Conservation (phyloP, 2,113 vertebrate genomes). For the Sphyrna mokarran region DNA sequence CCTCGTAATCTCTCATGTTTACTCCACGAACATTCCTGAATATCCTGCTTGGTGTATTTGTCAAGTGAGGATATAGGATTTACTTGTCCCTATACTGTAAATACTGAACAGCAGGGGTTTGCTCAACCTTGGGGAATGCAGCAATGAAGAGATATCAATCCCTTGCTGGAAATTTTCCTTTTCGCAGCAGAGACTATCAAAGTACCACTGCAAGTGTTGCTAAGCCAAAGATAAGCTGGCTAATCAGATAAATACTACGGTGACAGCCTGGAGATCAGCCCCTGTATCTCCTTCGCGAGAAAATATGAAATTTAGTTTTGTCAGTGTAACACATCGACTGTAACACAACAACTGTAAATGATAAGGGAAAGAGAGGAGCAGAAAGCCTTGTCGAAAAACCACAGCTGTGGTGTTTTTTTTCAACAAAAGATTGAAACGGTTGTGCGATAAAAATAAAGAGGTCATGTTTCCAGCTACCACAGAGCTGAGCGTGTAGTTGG, state of each 20-base stretch:
- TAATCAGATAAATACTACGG: neutral
- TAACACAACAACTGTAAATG: neutral
- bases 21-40: too few species aligned
- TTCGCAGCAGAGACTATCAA: neutral
- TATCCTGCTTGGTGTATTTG: neutral
- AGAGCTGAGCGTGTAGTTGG: neutral
- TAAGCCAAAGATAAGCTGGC: neutral
- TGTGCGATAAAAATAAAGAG: slow-evolving; percentile 4
- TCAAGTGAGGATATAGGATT: neutral
- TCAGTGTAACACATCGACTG: neutral
- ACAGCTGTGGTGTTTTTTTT: slow-evolving; percentile 14
- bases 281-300: neutral
- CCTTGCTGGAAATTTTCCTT: neutral
- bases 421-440: slow-evolving; percentile 2
- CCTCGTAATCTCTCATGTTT: too few species aligned
- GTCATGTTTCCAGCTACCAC: neutral
- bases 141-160: neutral
- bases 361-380: neutral
- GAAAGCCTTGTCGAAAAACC: neutral
- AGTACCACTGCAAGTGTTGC: neutral
- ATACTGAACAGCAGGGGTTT: neutral
- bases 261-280: neutral
- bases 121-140: neutral
- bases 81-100: neutral
- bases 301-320: neutral